These are phyloP conservation scores for Marasmarcha lunaedactyla DNA, from an alignment of 2,888 invertebrate species.

Conservation along the genomic window DNA sequence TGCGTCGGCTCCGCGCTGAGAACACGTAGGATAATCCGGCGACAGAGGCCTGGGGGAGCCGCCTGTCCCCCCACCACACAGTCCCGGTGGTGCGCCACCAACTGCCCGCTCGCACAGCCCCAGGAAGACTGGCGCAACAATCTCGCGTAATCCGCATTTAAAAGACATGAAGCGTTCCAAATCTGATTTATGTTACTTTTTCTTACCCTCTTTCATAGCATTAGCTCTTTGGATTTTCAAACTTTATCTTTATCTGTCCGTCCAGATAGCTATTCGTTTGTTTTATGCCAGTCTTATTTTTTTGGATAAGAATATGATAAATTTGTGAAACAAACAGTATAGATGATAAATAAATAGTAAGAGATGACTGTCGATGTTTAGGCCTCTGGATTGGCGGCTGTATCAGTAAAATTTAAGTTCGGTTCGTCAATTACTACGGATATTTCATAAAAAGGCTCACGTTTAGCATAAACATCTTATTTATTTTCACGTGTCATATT, in stretches of 20 bases:
- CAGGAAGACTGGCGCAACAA: conserved; percentile 52
- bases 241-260: conserved; percentile 43
- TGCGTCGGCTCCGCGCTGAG: conserved; percentile 91
- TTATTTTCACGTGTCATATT: background rate
- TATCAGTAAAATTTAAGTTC: conserved; percentile 21
- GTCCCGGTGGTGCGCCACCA: conserved; percentile 89
- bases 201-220: conserved; percentile 15
- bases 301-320: conserved; percentile 30
- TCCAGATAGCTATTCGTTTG: conserved; percentile 36
- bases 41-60: conserved; percentile 82
- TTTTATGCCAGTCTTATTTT: conserved; percentile 22
- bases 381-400: conserved; percentile 38
- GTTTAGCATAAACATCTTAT: too few species aligned
- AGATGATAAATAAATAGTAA: conserved; percentile 51
- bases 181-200: conserved; percentile 12
- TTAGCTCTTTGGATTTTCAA: conserved; percentile 9
- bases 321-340: conserved; percentile 37
- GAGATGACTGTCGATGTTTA: conserved; percentile 47
- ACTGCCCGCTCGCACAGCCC: conserved; percentile 37
- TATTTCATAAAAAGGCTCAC: conserved; percentile 7
- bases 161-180: conserved; percentile 14
- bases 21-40: conserved; percentile 80
- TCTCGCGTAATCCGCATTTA: conserved; percentile 41
- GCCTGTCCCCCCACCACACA: conserved; percentile 87
- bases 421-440: conserved; percentile 41